Conservation (phyloP, 2,797 vertebrate genomes). For the Cebuella pygmaea region DNA sequence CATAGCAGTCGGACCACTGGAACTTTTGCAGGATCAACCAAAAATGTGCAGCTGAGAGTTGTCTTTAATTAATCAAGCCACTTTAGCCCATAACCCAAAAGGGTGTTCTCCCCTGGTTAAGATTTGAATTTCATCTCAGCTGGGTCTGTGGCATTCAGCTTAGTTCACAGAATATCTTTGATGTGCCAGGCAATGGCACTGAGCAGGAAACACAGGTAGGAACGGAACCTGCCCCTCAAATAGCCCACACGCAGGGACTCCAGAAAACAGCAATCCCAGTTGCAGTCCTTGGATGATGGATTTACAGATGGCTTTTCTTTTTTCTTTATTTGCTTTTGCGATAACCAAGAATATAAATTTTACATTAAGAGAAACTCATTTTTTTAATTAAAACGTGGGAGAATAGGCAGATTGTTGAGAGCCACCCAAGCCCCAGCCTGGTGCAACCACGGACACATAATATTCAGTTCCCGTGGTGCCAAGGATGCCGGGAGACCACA, state of each 20-base stretch:
- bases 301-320: background rate
- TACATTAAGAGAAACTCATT: background rate
- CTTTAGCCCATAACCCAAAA: background rate
- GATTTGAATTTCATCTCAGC: background rate
- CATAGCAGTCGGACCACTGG: rapidly evolving
- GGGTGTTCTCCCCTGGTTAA: background rate
- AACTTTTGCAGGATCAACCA: too few species aligned
- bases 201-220: rapidly evolving
- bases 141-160: background rate
- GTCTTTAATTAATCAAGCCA: background rate
- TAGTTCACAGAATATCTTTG: rapidly evolving
- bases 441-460: background rate
- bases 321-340: background rate
- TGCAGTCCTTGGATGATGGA: background rate
- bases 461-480: background rate
- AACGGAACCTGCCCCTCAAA: background rate
- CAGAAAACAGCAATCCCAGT: background rate
- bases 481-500: background rate
- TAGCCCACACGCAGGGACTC: rapidly evolving
- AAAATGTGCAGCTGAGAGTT: background rate
- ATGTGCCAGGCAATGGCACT: rapidly evolving
- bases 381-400: background rate
- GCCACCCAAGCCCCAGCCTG: background rate
- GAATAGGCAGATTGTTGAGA: background rate
- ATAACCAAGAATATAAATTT: background rate